phyloP scores from a whole-genome alignment of 2,113 vertebrate species.

The Limanda limanda region DNA sequence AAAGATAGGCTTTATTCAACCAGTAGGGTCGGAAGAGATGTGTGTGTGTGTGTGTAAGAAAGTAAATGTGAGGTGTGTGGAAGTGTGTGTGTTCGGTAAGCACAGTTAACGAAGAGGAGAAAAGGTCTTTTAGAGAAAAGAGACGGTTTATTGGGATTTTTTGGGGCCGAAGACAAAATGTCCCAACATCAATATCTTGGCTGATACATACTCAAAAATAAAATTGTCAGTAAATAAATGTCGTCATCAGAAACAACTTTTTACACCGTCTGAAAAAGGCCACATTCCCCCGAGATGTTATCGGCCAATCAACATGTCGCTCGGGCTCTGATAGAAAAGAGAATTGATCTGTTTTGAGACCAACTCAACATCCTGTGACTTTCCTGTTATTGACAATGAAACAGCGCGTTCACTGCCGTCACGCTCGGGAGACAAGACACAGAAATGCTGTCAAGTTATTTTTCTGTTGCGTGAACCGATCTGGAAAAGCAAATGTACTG shows the following conservation, averaged over 20 bases:
- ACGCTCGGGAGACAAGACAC: background rate
- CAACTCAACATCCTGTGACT: conserved; percentile 38
- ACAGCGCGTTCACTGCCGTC: conserved; percentile 77
- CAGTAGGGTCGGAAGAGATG: background rate
- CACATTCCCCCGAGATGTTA: no score
- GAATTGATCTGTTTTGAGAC: conserved; percentile 4
- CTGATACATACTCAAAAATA: background rate
- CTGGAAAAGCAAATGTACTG: conserved; percentile 38
- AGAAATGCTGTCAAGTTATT: no score
- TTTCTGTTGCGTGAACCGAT: background rate
- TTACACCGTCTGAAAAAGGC: no score
- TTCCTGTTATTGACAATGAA: conserved; percentile 32
- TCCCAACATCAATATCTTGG: background rate
- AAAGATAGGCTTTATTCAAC: background rate
- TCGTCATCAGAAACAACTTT: no score
- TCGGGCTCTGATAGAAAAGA: no score
- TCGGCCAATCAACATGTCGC: no score
- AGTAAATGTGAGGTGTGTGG: no score
- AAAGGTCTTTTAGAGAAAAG: background rate
- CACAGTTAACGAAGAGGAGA: conserved; percentile 27
- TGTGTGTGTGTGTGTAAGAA: conserved; percentile 7
- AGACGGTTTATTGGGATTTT: no score
- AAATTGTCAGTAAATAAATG: no score
- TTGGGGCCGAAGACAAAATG: no score
- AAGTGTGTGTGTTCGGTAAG: conserved; percentile 6